These are phyloP conservation scores for Trachythela sp. DNA, from an alignment of 64 coral and sea anemone genomes.

Conservation along the genomic window DNA sequence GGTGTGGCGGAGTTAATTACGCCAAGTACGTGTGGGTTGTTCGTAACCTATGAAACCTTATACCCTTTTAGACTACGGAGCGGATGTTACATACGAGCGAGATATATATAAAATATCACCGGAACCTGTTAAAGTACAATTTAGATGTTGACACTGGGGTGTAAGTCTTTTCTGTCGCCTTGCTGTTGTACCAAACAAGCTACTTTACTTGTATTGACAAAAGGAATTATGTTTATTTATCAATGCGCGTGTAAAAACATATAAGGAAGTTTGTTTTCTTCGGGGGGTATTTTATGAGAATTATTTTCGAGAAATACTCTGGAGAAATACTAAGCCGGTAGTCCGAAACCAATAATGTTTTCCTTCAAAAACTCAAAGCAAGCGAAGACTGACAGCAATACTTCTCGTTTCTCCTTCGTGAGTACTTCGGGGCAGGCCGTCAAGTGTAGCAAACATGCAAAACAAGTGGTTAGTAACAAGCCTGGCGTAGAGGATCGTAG, in stretches of 20 bases:
- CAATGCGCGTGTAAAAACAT: neutral
- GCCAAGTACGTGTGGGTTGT: too few relatives aligned
- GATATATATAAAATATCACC: neutral
- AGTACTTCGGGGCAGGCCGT: neutral
- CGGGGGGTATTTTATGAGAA: too few relatives aligned
- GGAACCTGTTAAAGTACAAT: neutral
- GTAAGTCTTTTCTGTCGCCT: neutral
- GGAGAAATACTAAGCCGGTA: neutral
- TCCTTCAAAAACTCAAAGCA: neutral
- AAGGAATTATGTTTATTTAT: neutral
- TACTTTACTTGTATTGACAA: neutral
- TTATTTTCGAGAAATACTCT: too few relatives aligned
- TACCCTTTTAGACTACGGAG: neutral
- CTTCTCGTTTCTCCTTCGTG: neutral
- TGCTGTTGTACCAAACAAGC: neutral
- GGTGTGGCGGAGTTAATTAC: too few relatives aligned
- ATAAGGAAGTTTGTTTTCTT: neutral
- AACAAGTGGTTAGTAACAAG: neutral
- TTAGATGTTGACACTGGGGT: neutral
- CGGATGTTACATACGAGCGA: neutral
- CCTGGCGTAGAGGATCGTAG: neutral
- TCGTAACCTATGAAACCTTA: neutral
- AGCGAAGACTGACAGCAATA: neutral
- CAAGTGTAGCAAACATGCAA: conserved; percentile 1
- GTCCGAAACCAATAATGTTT: neutral